Evolutionary conservation across 2,888 invertebrate genomes (phyloP), one percentile per base, ranked within the genome.

Genomic region (Zaprionus bogoriensis): DNA sequence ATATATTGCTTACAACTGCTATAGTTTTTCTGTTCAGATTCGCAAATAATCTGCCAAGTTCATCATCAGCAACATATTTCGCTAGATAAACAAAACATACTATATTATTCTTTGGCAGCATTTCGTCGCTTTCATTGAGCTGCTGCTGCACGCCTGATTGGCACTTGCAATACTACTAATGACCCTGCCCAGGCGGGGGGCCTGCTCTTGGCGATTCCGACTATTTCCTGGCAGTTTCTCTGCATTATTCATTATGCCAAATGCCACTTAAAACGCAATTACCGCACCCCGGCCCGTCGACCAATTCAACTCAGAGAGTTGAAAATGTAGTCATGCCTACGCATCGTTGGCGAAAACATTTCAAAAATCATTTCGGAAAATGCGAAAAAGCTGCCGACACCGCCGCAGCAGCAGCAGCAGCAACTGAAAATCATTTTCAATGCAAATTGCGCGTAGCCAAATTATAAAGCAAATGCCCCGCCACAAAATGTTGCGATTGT

Each of bases 361-460:
- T 58, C 22, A 25, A 19, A 69, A 59, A 61, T 53, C 58, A 54
- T 67, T 65, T 67, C n/a, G 38, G 45, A 54, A 51, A 54, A 32
- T 41, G 51, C 32, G 47, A 41, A 58, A 50, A 23, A 51, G 38
- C 53, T 36, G 50, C 25, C 25, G 9, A 6, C 6, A 5, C 5
- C 12, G 32, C 22, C 27, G 20, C 2, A 17, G 5, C 12, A 23
- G 19, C 22, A 12, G 3, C n/a, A 14, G n/a, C n/a, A n/a, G n/a
- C 44, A 47, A 22, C 22, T 22, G 14, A 53, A 41, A 65, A 58
- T 39, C 60, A 66, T 67, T 63, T 59, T 32, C 42, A 47, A 77
- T 80, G 81, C 50, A 73, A 83, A 80, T 83, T 77, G 63, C 46
- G 57, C 81, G 53, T 67, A 45, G 58, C 66, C 50, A 76, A 67